Percentiles rank a stretch among this genome's conserved stretches.
Conservation (phyloP, 2,888 invertebrate genomes). For the Melanchra persicariae region DNA sequence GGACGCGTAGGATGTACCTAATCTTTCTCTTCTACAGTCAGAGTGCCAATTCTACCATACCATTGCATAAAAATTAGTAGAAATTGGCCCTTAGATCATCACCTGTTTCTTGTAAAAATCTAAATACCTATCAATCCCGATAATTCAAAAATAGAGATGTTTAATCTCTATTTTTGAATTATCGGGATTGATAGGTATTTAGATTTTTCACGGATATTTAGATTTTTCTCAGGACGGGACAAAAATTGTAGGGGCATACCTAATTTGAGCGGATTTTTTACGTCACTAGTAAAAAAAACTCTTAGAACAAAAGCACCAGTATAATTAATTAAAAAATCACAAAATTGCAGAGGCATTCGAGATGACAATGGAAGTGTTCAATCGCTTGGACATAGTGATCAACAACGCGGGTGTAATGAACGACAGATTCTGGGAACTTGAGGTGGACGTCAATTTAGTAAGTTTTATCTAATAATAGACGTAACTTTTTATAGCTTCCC, state of each 20-base stretch:
- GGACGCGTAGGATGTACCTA: not conserved
- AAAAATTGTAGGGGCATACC: not conserved
- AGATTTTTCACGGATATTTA: not conserved
- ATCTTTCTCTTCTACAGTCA: not conserved
- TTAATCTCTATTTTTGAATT: no score
- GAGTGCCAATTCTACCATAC: no score
- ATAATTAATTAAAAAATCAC: not conserved
- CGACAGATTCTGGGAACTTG: slow-evolving; percentile 94
- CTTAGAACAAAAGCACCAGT: not conserved
- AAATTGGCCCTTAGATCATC: no score
- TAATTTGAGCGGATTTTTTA: not conserved
- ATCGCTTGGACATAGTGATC: slow-evolving; percentile 94
- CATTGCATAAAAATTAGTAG: no score
- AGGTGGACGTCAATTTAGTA: slow-evolving; percentile 95
- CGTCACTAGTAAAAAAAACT: no score
- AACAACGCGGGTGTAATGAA: slow-evolving; percentile 96
- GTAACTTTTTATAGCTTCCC: slow-evolving; percentile 46
- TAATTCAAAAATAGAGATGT: no score
- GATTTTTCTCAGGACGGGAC: no score
- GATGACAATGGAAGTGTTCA: slow-evolving; percentile 93
- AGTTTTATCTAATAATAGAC: slow-evolving; percentile 69
- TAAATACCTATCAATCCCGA: no score
- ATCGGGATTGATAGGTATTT: not conserved
- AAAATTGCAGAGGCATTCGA: slow-evolving; percentile 92
- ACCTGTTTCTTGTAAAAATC: no score